A percentile compares a stretch with the other conserved stretches of the same genome.
phyloP scores from a whole-genome alignment of 2,797 vertebrate species.

The Cossypha dichroa region DNA sequence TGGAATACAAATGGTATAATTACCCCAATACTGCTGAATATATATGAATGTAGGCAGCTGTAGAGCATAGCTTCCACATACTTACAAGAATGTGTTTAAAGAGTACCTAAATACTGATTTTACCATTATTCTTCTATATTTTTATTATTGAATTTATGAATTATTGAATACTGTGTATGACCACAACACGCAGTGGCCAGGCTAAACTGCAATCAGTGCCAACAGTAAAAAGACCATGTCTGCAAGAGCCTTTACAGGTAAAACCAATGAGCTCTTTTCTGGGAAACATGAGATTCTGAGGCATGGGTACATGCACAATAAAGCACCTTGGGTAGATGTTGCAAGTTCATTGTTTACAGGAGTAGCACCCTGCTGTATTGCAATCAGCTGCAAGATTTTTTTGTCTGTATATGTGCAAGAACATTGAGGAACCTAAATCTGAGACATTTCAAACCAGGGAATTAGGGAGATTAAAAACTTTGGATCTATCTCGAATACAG shows the following conservation, averaged over 20 bases:
- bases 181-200: background rate
- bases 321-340: background rate
- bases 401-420: background rate
- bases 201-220: background rate
- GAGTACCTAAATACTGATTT: background rate
- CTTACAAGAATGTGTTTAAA: background rate
- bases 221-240: background rate
- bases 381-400: background rate
- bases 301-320: background rate
- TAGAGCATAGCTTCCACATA: background rate
- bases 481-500: background rate
- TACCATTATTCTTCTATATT: background rate
- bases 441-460: background rate
- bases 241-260: background rate
- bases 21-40: background rate
- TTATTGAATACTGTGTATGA: background rate
- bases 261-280: background rate
- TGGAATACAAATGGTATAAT: background rate
- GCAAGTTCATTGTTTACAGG: background rate
- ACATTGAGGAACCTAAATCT: fast-evolving
- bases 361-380: background rate
- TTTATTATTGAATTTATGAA: background rate
- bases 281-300: background rate
- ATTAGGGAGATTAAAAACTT: background rate
- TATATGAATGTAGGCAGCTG: background rate